Conservation (phyloP, 2,113 vertebrate genomes). For the Lophotis ruficrista region DNA sequence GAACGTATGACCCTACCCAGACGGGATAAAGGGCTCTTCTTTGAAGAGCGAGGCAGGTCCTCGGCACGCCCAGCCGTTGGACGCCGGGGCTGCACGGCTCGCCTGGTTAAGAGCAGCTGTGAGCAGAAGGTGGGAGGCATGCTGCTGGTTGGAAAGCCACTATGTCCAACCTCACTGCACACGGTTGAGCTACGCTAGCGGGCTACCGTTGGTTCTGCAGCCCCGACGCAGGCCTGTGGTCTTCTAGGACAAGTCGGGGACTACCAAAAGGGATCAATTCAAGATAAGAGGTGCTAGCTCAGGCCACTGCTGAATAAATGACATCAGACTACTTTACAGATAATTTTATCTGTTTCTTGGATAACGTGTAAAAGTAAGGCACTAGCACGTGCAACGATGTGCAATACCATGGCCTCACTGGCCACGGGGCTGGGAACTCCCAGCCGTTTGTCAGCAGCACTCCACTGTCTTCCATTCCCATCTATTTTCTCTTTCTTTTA, state of each 20-base stretch:
- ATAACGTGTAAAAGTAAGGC: background rate
- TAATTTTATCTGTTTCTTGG: background rate
- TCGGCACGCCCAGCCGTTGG: rapidly evolving
- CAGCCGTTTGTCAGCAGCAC: background rate
- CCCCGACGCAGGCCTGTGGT: background rate
- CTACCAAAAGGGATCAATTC: background rate
- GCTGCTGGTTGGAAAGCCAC: background rate
- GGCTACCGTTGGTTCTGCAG: background rate
- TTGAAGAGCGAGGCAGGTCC: background rate
- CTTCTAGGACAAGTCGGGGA: background rate
- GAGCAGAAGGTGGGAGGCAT: background rate
- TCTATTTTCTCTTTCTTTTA: background rate
- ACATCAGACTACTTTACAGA: background rate
- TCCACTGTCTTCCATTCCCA: background rate
- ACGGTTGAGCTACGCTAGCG: rapidly evolving
- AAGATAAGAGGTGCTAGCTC: background rate
- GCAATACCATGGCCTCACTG: background rate
- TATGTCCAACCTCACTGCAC: background rate
- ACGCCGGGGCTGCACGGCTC: rapidly evolving
- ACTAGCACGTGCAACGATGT: background rate
- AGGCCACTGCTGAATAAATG: background rate
- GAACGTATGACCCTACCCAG: rapidly evolving
- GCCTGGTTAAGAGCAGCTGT: rapidly evolving
- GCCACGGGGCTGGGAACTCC: background rate
- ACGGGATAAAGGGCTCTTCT: background rate